Base-by-base conservation (phyloP, 1,140 invertebrate species). In the Papilio xuthus region DNA sequence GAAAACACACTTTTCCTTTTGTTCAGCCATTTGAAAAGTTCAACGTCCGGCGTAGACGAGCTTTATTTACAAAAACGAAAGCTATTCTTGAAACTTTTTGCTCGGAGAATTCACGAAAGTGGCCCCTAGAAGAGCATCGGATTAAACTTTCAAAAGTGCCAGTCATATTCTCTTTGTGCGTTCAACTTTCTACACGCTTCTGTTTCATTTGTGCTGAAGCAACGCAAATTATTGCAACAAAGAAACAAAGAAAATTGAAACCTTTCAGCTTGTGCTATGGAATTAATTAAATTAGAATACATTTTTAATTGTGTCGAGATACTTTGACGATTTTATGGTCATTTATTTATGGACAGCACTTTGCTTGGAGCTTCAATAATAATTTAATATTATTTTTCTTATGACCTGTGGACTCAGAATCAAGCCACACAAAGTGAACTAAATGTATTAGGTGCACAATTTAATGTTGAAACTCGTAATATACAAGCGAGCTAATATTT, bases 31-130 rank as follows among this genome's bases (percentile, higher is more conserved):
- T 67, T 67, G 1, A 67, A 28, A 67, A 67, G 60, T 67, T 67
- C 60, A 67, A 67, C 26, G 60, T 67, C 60, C 60, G 53, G n/a
- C 20, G 60, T 28, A 67, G 60, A 67, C 60, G 60, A 67, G 60
- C 60, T 67, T 67, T 67, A 67, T 67, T 67, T 67, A 67, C 60
- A 67, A 67, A 67, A 67, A 67, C 26, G 60, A 67, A 67, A 67
- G 60, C 23, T 67, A 67, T 67, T 67, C 60, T 67, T 67, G 26
- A 28, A 32, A 67, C 60, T 67, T 67, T 67, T 67, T 67, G 26
- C 60, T 26, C 23, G 13, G 26, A 26, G 60, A 67, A 67, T 67
- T 28, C 60, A 67, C 23, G 12, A 28, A 67, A 67, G 60, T 67
- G 60, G 12, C 60, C 60, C 60, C 26, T 67, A 28, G 60, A 67